A percentile compares a stretch with the other conserved stretches of the same genome.
Evolutionary conservation across 2,888 invertebrate genomes (phyloP).

Genomic region (Melanargia galathea): DNA sequence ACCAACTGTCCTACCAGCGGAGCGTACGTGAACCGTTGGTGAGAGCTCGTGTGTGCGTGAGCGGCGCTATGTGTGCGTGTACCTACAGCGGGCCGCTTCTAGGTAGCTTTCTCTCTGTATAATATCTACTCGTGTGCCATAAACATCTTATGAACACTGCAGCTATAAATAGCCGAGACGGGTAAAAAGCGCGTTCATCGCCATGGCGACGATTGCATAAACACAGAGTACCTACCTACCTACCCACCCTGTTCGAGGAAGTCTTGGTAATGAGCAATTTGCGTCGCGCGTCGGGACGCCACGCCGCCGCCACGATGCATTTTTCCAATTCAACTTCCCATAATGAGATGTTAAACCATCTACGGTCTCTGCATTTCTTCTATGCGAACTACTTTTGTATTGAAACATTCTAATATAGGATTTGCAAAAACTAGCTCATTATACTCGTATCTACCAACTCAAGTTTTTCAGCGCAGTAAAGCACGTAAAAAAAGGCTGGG

Average conservation of each 20-base stretch:
- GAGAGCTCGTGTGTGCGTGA: no score
- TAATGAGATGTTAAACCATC: slow-evolving; percentile 73
- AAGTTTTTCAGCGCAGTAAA: neutral
- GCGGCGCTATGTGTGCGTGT: no score
- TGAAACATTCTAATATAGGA: slow-evolving; percentile 31
- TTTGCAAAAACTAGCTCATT: slow-evolving; percentile 7
- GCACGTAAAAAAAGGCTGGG: neutral
- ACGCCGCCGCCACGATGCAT: slow-evolving; percentile 43
- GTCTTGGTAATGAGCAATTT: slow-evolving; percentile 65
- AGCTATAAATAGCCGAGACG: slow-evolving; percentile 40
- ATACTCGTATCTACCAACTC: neutral
- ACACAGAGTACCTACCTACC: slow-evolving; percentile 53
- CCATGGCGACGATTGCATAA: slow-evolving; percentile 61
- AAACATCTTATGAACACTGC: slow-evolving; percentile 27
- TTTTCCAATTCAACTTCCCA: slow-evolving; percentile 53
- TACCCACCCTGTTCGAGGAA: slow-evolving; percentile 60
- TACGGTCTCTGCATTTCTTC: slow-evolving; percentile 62
- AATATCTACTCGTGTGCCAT: slow-evolving; percentile 9
- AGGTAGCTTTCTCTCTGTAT: no score
- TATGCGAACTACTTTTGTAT: slow-evolving; percentile 72
- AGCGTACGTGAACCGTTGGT: no score
- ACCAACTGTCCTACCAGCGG: no score
- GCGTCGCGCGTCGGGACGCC: slow-evolving; percentile 51
- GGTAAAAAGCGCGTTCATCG: slow-evolving; percentile 47
- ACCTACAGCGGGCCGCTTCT: no score